Conservation (phyloP, 64 coral and sea anemone species). For the Porites lutea region DNA sequence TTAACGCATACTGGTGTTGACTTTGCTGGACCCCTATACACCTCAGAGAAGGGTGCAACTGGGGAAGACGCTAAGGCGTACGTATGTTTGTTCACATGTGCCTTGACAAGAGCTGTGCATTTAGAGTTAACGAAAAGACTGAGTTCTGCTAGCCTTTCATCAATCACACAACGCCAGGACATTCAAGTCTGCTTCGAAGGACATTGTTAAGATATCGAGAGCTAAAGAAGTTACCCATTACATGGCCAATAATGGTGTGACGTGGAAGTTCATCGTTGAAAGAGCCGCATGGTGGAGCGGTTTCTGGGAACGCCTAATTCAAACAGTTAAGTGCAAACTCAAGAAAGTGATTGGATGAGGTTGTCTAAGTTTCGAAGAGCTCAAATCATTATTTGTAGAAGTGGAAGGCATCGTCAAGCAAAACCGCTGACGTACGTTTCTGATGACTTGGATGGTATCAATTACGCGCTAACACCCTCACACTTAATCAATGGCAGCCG, state of each 20-base stretch:
- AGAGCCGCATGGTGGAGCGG: slow-evolving; percentile 22
- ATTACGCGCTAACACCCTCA: too few species aligned
- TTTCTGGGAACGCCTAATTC: slow-evolving; percentile 23
- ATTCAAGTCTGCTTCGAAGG: background rate
- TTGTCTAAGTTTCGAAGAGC: too few species aligned
- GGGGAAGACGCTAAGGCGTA: slow-evolving; percentile 37
- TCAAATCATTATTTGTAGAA: too few species aligned
- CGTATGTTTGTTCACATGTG: slow-evolving; percentile 52
- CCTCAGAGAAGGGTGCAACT: slow-evolving; percentile 7
- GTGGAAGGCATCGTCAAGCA: too few species aligned
- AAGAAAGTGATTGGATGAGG: slow-evolving; percentile 32
- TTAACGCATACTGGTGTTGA: slow-evolving; percentile 65
- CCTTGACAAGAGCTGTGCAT: slow-evolving; percentile 14
- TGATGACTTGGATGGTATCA: too few species aligned
- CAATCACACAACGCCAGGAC: background rate
- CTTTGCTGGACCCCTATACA: slow-evolving; percentile 61
- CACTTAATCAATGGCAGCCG: too few species aligned
- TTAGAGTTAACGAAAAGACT: background rate
- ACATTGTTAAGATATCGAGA: slow-evolving; percentile 29
- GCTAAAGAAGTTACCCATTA: slow-evolving; percentile 41
- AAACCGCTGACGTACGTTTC: too few species aligned
- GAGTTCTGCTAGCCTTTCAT: background rate
- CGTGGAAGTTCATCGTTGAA: slow-evolving; percentile 5
- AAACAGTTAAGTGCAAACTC: background rate
- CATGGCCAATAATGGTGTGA: slow-evolving; percentile 27